Percentiles rank a stretch among this genome's conserved stretches.
Evolutionary conservation across 2,113 vertebrate genomes (phyloP).

Genomic region (Chascanopsetta lugubris): DNA sequence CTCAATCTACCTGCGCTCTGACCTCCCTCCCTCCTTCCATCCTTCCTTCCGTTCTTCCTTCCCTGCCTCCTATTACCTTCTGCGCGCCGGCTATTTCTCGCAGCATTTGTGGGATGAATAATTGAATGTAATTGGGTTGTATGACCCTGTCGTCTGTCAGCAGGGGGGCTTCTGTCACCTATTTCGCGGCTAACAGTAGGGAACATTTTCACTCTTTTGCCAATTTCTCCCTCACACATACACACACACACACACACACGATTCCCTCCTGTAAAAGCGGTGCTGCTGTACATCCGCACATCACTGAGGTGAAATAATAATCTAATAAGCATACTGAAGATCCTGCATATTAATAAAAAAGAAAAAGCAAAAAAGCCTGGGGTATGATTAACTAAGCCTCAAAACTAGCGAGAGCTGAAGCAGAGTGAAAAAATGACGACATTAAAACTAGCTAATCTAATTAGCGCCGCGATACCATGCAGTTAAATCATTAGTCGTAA

Average conservation of each 20-base stretch:
- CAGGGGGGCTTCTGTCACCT: constrained; percentile 12
- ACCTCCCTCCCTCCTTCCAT: constrained; percentile 32
- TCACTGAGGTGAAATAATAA: constrained; percentile 54
- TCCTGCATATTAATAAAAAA: constrained; percentile 14
- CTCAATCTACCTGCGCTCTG: constrained; percentile 49
- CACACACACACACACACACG: not conserved
- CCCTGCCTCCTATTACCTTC: not conserved
- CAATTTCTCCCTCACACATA: not conserved
- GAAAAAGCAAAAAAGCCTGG: constrained; percentile 24
- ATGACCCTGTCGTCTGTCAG: constrained; percentile 60
- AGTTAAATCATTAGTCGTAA: constrained; percentile 69
- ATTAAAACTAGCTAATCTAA: constrained; percentile 66
- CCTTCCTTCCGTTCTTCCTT: constrained; percentile 26
- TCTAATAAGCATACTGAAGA: constrained; percentile 40
- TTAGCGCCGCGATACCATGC: constrained; percentile 58
- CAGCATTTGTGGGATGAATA: constrained; percentile 44
- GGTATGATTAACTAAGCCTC: constrained; percentile 57
- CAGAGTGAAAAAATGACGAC: constrained; percentile 38
- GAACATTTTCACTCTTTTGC: constrained; percentile 19
- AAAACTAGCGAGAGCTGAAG: constrained; percentile 37
- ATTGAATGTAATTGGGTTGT: constrained; percentile 60
- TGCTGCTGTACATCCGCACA: constrained; percentile 26
- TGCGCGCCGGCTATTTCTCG: constrained; percentile 1
- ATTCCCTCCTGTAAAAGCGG: constrained; percentile 8
- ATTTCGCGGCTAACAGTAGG: constrained; percentile 16